Percentiles rank a stretch among this genome's conserved stretches.
Evolutionary conservation across 2,113 vertebrate species (phyloP).

Genomic region (Erinaceus europaeus): DNA sequence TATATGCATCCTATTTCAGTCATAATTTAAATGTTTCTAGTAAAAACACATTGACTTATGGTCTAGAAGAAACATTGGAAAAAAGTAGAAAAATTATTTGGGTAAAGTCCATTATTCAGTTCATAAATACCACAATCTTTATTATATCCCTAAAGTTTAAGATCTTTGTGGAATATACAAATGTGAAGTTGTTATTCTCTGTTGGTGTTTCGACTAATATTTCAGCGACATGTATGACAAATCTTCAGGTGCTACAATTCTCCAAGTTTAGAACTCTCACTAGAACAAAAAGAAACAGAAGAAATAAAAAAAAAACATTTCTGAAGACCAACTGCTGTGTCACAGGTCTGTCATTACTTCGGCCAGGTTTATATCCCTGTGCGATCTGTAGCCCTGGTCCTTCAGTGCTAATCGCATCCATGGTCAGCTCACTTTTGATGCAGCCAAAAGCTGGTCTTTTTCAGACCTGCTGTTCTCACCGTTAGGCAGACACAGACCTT

Average conservation of each 20-base stretch:
- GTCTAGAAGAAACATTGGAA: neutral
- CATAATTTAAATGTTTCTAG: neutral
- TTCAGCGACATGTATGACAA: constrained; percentile 60
- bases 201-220: constrained; percentile 20
- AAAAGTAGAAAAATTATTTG: neutral
- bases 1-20: neutral
- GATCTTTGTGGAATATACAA: neutral
- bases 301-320: neutral
- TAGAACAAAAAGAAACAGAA: neutral
- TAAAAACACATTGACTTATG: neutral
- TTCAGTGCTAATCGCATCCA: neutral
- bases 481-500: neutral
- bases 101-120: neutral
- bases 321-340: neutral
- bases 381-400: constrained; percentile 28
- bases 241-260: constrained; percentile 58
- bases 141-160: constrained; percentile 17
- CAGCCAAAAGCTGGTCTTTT: neutral
- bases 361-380: neutral
- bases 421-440: constrained; percentile 15
- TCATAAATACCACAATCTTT: neutral
- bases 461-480: neutral
- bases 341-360: constrained; percentile 49
- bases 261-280: constrained; percentile 41
- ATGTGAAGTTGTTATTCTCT: neutral